A percentile compares a stretch with the other conserved stretches of the same genome.
Evolutionary conservation across 37 sponge, comb jelly and placozoan genomes (phyloP).

Genomic region (Beroe ovata): DNA sequence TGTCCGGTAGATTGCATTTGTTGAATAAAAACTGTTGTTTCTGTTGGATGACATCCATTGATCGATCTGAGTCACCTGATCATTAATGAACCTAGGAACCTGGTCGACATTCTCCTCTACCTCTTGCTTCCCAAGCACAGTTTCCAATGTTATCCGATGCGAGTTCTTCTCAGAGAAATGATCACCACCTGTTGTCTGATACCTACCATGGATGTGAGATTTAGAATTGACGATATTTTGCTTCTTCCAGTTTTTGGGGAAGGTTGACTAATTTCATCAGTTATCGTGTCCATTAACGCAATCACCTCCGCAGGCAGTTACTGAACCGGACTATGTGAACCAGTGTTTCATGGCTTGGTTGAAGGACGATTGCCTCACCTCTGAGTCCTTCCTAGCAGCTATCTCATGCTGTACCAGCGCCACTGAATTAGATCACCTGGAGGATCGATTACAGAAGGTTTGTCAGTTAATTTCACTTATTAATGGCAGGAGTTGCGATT

Average conservation of each 20-base stretch:
- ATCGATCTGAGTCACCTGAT: no score
- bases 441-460: constrained; percentile 53
- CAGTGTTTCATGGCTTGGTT: constrained; percentile 63
- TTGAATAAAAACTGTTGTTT: no score
- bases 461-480: no score
- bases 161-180: constrained; percentile 49
- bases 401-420: constrained; percentile 43
- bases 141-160: constrained; percentile 61
- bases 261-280: no score
- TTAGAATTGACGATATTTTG: neutral
- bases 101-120: constrained; percentile 39
- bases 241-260: neutral
- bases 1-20: neutral
- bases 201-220: constrained; percentile 59
- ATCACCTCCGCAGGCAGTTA: constrained; percentile 20
- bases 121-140: constrained; percentile 31
- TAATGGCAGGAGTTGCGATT: no score
- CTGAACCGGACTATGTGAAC: constrained; percentile 55
- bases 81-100: no score
- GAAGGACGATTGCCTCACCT: constrained; percentile 55
- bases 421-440: constrained; percentile 47
- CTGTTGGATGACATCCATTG: no score
- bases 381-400: constrained; percentile 44
- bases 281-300: no score
- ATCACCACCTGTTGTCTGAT: constrained; percentile 42